Base-by-base conservation (phyloP, 2,113 vertebrate genomes). In the Sebastes fasciatus region DNA sequence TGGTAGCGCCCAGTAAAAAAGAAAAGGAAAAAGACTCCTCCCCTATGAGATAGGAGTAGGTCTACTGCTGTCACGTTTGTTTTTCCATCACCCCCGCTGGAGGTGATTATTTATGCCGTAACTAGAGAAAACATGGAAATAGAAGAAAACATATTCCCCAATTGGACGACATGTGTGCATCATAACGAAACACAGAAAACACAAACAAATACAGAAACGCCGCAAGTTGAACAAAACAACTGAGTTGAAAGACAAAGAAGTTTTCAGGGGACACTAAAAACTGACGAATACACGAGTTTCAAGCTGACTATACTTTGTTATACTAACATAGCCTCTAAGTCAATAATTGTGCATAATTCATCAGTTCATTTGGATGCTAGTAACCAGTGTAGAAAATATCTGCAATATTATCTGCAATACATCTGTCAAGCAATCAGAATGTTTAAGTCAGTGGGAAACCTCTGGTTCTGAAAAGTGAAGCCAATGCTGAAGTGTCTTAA, bases 1-100 rank as follows among this genome's bases (percentile, higher is more conserved):
- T 75, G 49, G 51, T 43, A 19, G 67, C 45, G 23, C 40, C 1
- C 61, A 55, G 48, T 54, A 7, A 16, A 23, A 49, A 49, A 51
- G 16, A 65, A 23, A 51, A 21, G 11, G 1, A 8, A 42, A 7
- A n/a, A 23, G 48, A 66, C 51, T 49, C 60, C 49, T 60, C 52
- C 66, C 8, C 2, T 42, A 4, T 55, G 40, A 86, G 83, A 77
- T 34, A 43, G 62, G 74, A 87, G 54, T 21, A 80, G 26, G 63
- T 79, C 66, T 21, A 40, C 23, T 73, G 60, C 67, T 26, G 34
- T 14, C 58, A 46, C 60, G 26, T 51, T 82, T 52, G 66, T 54
- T 45, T 77, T 64, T 10, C 40, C 17, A 13, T 69, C 63, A 1
- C 4, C 9, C 34, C 13, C 0, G 1, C 57, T 21, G 43, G 62